These are phyloP conservation scores for Paralichthys olivaceus DNA, from an alignment of 2,113 vertebrate genomes.

Conservation along the genomic window DNA sequence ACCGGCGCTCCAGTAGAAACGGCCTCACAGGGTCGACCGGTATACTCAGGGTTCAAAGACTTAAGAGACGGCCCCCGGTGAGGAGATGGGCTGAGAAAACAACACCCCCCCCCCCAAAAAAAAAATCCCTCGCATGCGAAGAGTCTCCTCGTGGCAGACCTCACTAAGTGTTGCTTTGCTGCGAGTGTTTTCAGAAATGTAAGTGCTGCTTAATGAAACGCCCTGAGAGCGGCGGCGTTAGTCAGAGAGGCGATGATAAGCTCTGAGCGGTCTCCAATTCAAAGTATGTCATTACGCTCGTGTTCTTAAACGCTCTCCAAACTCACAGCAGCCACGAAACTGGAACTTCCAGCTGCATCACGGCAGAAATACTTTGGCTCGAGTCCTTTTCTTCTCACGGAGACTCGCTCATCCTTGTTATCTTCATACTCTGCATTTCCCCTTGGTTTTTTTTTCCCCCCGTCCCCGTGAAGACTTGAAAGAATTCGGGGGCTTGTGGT, in stretches of 20 bases:
- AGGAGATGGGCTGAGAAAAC: conserved; percentile 45
- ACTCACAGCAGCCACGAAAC: conserved; percentile 33
- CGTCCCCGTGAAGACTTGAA: conserved; percentile 19
- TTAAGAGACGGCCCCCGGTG: conserved; percentile 37
- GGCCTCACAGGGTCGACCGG: conserved; percentile 37
- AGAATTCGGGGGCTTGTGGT: conserved; percentile 17
- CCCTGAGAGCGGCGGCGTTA: conserved; percentile 31
- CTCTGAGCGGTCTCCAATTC: conserved; percentile 44
- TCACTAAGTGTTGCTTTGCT: conserved; percentile 59
- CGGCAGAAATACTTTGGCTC: conserved; percentile 12
- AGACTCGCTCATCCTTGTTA: conserved; percentile 19
- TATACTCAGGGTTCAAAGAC: conserved; percentile 59
- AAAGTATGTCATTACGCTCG: conserved; percentile 48
- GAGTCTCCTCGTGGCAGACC: conserved; percentile 41
- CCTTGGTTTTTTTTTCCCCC: conserved; percentile 6
- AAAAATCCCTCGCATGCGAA: conserved; percentile 42
- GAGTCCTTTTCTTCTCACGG: conserved; percentile 7
- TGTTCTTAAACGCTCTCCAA: conserved; percentile 14
- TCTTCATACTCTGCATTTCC: conserved; percentile 20
- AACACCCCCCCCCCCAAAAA: neutral
- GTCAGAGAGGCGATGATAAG: conserved; percentile 51
- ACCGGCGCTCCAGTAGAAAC: conserved; percentile 44
- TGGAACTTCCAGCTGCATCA: conserved; percentile 36
- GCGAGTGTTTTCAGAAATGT: conserved; percentile 38
- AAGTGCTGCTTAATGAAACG: conserved; percentile 54